Conservation (phyloP, 1,140 invertebrate species). For the Dinoponera quadriceps region DNA sequence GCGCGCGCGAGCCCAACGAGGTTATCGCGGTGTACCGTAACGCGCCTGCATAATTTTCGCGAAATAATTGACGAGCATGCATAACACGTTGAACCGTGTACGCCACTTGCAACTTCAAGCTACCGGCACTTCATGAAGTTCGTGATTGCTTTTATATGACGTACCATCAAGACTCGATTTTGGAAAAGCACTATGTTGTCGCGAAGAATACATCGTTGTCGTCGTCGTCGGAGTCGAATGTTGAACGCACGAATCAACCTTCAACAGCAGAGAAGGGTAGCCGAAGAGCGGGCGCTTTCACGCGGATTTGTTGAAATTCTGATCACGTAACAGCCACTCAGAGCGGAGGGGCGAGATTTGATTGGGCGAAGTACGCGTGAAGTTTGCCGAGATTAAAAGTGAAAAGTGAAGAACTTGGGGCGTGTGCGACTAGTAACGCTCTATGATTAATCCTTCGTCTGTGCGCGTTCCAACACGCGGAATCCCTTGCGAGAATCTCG, state of each 20-base stretch:
- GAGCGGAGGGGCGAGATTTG: background rate
- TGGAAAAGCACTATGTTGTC: background rate
- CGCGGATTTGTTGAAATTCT: background rate
- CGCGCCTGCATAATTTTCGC: constrained; percentile 40
- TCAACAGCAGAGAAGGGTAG: background rate
- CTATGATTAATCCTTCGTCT: constrained; percentile 30
- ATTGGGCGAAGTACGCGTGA: constrained; percentile 9
- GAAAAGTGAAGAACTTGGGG: constrained; percentile 45
- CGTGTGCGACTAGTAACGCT: background rate
- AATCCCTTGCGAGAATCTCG: constrained; percentile 38
- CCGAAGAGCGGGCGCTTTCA: background rate
- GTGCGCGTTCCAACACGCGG: constrained; percentile 19
- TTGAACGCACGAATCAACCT: background rate
- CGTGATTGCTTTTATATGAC: constrained; percentile 33
- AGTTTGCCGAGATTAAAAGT: constrained; percentile 20
- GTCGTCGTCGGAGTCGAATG: too few relatives aligned
- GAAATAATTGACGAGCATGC: constrained; percentile 44
- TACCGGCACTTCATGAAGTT: background rate
- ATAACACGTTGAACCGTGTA: constrained; percentile 18
- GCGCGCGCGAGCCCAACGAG: background rate
- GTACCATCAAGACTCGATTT: constrained; percentile 2
- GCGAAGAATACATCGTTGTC: too few relatives aligned
- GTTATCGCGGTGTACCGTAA: constrained; percentile 45
- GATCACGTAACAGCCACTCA: constrained; percentile 15
- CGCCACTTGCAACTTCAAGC: constrained; percentile 8